phyloP scores from a whole-genome alignment of 2,797 vertebrate genomes.

The Rhynchotus rufescens region DNA sequence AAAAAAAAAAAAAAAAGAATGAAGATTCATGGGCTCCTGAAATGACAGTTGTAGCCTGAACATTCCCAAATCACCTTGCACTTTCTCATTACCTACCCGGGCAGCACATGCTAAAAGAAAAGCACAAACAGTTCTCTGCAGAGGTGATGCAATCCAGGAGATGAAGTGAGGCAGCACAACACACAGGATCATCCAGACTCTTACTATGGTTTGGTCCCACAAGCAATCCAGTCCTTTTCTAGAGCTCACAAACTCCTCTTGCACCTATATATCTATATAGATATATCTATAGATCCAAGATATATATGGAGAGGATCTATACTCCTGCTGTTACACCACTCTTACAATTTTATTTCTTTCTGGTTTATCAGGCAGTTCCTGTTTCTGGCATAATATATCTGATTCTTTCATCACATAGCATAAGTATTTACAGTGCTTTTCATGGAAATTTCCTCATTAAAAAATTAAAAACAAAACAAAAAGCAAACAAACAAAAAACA shows the following conservation, averaged over 20 bases:
- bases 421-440: not conserved
- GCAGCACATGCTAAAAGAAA: not conserved
- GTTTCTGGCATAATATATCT: slow-evolving; percentile 23
- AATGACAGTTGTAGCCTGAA: not conserved
- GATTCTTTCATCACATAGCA: not conserved
- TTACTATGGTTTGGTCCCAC: fast-evolving
- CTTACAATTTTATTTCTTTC: not conserved
- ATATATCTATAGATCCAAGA: no score
- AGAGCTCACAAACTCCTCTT: not conserved
- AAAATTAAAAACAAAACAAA: not conserved
- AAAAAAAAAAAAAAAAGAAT: not conserved
- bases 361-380: not conserved
- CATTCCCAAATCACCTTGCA: not conserved
- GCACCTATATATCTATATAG: no score
- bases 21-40: not conserved
- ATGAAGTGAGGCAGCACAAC: fast-evolving
- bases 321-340: not conserved
- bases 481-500: no score
- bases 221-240: slow-evolving; percentile 19
- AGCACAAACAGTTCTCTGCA: not conserved
- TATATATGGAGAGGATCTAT: not conserved
- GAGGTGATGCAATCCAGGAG: not conserved
- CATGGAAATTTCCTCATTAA: not conserved
- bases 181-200: not conserved
- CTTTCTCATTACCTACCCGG: not conserved